Conservation (phyloP, 1,140 invertebrate species). For the honey bee (Apis mellifera) region DNA sequence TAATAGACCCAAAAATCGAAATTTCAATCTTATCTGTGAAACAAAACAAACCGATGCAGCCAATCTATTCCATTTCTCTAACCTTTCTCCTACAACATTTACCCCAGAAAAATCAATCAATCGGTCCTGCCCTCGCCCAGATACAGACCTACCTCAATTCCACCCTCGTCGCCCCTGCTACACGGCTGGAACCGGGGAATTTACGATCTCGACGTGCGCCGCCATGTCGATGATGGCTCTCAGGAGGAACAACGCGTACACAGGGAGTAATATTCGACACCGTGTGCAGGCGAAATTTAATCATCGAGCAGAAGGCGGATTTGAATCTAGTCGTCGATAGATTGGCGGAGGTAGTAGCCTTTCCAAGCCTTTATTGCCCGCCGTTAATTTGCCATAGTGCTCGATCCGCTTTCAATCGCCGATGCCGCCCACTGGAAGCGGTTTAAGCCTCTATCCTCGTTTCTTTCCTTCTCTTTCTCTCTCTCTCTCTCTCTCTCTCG, state of each 20-base stretch:
- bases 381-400: slow-evolving; percentile 41
- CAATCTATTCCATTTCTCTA: too few relatives aligned
- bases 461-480: background rate
- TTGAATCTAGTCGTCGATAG: slow-evolving; percentile 54
- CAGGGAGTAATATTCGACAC: slow-evolving; percentile 57
- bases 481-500: too few relatives aligned
- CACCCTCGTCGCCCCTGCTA: background rate
- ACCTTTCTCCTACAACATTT: too few relatives aligned
- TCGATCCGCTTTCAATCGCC: slow-evolving; percentile 48
- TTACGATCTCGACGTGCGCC: slow-evolving; percentile 47
- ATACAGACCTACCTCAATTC: slow-evolving; percentile 26
- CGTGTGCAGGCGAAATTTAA: slow-evolving; percentile 59
- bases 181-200: background rate
- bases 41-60: too few relatives aligned
- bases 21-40: too few relatives aligned
- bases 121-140: background rate
- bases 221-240: slow-evolving; percentile 57
- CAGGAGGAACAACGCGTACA: slow-evolving; percentile 48
- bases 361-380: slow-evolving; percentile 26
- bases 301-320: slow-evolving; percentile 58
- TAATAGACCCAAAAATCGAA: too few relatives aligned
- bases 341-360: slow-evolving; percentile 47
- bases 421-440: background rate
- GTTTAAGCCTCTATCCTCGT: slow-evolving; percentile 20
- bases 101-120: slow-evolving; percentile 20